phyloP scores from a whole-genome alignment of 1,140 invertebrate genomes.

The Arctopsyche grandis region DNA sequence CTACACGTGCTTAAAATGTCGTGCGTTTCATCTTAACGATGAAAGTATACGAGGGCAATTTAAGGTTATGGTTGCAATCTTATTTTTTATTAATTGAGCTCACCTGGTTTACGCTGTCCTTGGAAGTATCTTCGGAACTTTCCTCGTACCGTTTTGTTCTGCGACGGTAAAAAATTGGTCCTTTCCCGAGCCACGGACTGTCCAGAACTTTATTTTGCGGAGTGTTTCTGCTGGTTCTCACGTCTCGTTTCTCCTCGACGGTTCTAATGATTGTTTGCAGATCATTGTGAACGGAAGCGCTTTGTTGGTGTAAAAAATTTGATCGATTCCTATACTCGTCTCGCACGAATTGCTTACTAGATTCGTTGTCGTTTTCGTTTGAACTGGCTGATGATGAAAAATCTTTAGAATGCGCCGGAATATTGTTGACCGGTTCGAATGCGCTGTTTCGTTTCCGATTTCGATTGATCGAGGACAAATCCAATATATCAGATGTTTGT shows the following conservation, averaged over 20 bases:
- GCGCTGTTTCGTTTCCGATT: constrained; percentile 44
- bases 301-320: not conserved
- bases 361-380: not conserved
- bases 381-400: not conserved
- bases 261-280: not conserved
- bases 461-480: constrained; percentile 27
- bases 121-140: not conserved
- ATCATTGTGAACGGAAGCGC: not conserved
- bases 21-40: too few species aligned
- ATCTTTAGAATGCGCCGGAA: constrained; percentile 3
- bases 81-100: not conserved
- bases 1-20: too few species aligned
- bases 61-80: too few species aligned
- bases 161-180: constrained; percentile 46
- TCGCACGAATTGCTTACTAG: not conserved
- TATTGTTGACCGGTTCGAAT: constrained; percentile 46
- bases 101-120: not conserved
- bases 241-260: constrained; percentile 16
- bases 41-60: too few species aligned
- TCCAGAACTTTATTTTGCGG: constrained; percentile 49
- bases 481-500: constrained; percentile 10
- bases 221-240: constrained; percentile 21
- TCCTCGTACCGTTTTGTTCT: not conserved
- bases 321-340: not conserved
- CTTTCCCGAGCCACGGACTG: constrained; percentile 46